phyloP scores from a whole-genome alignment of 2,113 vertebrate species.

The Gasterosteus aculeatus region DNA sequence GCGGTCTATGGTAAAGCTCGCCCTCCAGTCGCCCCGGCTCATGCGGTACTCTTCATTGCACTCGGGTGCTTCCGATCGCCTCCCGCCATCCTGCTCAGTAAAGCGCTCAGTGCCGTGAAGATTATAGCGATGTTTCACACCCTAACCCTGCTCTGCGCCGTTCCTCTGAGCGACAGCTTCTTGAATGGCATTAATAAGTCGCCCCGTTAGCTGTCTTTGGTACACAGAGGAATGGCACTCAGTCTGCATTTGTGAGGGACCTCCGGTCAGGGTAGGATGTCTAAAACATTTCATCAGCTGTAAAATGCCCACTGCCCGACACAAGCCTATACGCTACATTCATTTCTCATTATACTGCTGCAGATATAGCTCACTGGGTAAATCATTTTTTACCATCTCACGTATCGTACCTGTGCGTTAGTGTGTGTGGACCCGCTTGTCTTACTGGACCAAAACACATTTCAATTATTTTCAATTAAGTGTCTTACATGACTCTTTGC shows the following conservation, averaged over 20 bases:
- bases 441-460: slow-evolving; percentile 6
- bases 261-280: slow-evolving; percentile 37
- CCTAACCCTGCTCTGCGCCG: slow-evolving; percentile 34
- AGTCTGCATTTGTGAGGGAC: slow-evolving; percentile 33
- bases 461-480: slow-evolving; percentile 30
- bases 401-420: not conserved
- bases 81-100: slow-evolving; percentile 59
- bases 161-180: slow-evolving; percentile 73
- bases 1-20: slow-evolving; percentile 7
- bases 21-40: slow-evolving; percentile 24
- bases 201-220: slow-evolving; percentile 50
- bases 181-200: slow-evolving; percentile 74
- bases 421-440: not conserved
- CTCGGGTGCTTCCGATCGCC: slow-evolving; percentile 53
- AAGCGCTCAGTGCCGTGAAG: slow-evolving; percentile 53
- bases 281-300: slow-evolving; percentile 41
- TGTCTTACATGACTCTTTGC: slow-evolving; percentile 34
- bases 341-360: slow-evolving; percentile 26
- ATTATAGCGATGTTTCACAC: slow-evolving; percentile 64
- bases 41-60: slow-evolving; percentile 50
- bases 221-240: slow-evolving; percentile 47
- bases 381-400: slow-evolving; percentile 1
- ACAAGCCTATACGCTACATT: slow-evolving; percentile 16
- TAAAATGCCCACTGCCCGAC: slow-evolving; percentile 26
- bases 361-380: slow-evolving; percentile 10